Evolutionary conservation across 2,888 invertebrate species (phyloP).

Genomic region (Alviniconcha strummeri): DNA sequence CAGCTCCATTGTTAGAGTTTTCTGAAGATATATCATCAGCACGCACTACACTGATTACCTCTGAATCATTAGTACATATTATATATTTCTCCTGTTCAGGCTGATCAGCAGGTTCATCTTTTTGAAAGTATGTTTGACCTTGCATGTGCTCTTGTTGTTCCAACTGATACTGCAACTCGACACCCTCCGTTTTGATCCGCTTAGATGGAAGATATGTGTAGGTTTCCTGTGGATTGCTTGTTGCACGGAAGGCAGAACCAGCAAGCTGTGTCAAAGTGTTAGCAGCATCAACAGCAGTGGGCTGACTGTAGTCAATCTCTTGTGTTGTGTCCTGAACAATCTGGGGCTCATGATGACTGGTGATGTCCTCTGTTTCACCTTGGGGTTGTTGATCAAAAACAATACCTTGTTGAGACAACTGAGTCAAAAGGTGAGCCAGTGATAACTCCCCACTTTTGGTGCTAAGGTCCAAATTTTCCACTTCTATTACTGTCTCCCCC

Average conservation of each 20-base stretch:
- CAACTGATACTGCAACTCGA: constrained; percentile 19
- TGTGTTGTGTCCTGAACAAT: background rate
- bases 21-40: background rate
- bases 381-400: constrained; percentile 42
- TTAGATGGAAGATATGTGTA: constrained; percentile 15
- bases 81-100: constrained; percentile 19
- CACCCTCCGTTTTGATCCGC: constrained; percentile 21
- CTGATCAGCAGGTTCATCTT: constrained; percentile 1
- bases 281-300: constrained; percentile 44
- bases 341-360: background rate
- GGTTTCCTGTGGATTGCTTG: constrained; percentile 10
- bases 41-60: constrained; percentile 28
- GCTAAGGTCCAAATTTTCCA: constrained; percentile 41
- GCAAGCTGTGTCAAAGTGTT: constrained; percentile 45
- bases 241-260: constrained; percentile 31
- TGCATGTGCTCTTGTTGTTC: constrained; percentile 2
- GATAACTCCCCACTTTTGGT: constrained; percentile 43
- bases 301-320: constrained; percentile 37
- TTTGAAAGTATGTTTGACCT: constrained; percentile 12
- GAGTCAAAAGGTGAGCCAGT: constrained; percentile 41
- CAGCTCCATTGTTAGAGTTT: background rate
- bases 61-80: constrained; percentile 28
- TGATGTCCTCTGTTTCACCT: constrained; percentile 16
- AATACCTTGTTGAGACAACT: constrained; percentile 44
- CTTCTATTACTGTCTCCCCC: constrained; percentile 45